phyloP scores from a whole-genome alignment of 2,797 vertebrate species.

The Pseudochirops corinnae region DNA sequence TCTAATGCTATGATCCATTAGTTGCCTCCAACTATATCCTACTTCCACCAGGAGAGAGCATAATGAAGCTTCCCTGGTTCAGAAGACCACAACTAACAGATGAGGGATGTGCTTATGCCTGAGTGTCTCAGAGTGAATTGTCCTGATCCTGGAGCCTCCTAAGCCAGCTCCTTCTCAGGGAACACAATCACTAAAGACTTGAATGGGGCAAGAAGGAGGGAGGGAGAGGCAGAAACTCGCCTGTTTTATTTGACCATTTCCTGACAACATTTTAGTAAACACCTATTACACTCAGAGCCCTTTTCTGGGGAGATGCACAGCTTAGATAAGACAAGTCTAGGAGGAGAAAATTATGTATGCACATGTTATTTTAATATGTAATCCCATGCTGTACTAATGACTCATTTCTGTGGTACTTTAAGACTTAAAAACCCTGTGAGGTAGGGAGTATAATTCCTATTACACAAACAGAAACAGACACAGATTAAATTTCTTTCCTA shows the following conservation, averaged over 20 bases:
- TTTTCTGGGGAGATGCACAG: not conserved
- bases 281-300: not conserved
- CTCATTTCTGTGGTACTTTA: not conserved
- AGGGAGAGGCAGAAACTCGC: not conserved
- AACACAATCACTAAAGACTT: not conserved
- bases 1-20: not conserved
- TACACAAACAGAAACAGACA: not conserved
- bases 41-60: not conserved
- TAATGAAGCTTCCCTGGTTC: not conserved
- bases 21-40: not conserved
- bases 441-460: not conserved
- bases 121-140: not conserved
- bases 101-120: not conserved
- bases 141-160: not conserved
- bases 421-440: not conserved
- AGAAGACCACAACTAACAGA: not conserved
- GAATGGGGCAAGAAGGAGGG: not conserved
- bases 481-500: not conserved
- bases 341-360: not conserved
- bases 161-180: not conserved
- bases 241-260: not conserved
- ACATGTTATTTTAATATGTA: not conserved
- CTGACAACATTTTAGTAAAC: not conserved
- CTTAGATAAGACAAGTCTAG: not conserved
- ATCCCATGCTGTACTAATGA: not conserved